Percentiles rank a stretch among this genome's conserved stretches.
These are phyloP conservation scores for Macrotis lagotis DNA, from an alignment of 2,113 vertebrate species.

Conservation along the genomic window DNA sequence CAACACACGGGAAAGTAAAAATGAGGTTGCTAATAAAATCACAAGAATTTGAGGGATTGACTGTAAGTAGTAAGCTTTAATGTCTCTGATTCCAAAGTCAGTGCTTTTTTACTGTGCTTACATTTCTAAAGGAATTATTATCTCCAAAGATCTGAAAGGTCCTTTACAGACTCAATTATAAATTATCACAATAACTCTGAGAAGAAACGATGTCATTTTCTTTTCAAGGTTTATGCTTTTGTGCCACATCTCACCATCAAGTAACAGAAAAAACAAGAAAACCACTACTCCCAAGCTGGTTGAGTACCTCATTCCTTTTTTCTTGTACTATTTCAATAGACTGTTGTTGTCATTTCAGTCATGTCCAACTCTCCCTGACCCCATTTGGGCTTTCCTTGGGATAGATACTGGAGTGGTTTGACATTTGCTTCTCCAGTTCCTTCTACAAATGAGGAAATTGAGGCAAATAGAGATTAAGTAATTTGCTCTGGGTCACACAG, in stretches of 20 bases:
- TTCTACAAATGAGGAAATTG: no score
- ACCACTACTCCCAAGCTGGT: not conserved
- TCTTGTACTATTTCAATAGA: not conserved
- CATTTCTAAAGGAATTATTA: slow-evolving; percentile 21
- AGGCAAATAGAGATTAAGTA: no score
- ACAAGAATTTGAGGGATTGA: no score
- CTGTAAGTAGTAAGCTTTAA: no score
- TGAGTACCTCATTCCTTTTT: not conserved
- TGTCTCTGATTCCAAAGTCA: not conserved
- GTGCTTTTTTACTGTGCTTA: not conserved
- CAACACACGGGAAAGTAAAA: not conserved
- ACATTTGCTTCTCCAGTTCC: no score
- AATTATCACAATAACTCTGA: slow-evolving; percentile 5
- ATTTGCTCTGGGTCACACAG: no score
- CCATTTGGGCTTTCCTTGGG: no score
- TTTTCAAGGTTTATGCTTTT: not conserved
- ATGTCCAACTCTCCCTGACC: no score
- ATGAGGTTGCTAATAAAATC: not conserved
- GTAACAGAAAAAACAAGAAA: not conserved
- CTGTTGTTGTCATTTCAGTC: not conserved
- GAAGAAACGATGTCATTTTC: not conserved
- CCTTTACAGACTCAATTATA: slow-evolving; percentile 8
- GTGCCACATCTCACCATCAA: not conserved
- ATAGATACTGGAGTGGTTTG: no score
- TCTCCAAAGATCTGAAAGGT: slow-evolving; percentile 11